Evolutionary conservation across 2,797 vertebrate genomes (phyloP).

Genomic region (Mico argentatus): DNA sequence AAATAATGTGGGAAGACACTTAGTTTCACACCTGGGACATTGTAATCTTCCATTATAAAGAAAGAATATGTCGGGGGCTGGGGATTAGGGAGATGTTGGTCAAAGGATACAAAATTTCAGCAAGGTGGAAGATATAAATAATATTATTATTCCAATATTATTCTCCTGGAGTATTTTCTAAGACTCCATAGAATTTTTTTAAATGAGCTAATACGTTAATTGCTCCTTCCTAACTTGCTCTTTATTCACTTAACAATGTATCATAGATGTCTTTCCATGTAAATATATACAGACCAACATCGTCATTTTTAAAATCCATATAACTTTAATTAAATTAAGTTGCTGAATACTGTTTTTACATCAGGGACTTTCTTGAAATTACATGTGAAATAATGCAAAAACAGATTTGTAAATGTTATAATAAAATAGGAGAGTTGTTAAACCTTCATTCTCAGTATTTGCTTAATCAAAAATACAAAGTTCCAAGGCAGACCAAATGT

Average conservation of each 20-base stretch:
- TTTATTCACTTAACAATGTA: constrained; percentile 21
- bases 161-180: background rate
- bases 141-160: background rate
- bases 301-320: background rate
- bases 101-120: background rate
- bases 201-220: background rate
- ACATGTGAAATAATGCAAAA: background rate
- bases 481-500: constrained; percentile 3
- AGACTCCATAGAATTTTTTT: background rate
- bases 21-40: background rate
- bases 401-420: constrained; percentile 1
- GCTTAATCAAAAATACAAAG: background rate
- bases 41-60: background rate
- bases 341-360: background rate
- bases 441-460: background rate
- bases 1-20: background rate
- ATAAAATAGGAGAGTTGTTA: background rate
- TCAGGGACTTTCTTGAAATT: background rate
- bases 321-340: background rate
- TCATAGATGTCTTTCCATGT: background rate
- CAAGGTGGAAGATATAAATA: background rate
- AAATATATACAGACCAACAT: background rate
- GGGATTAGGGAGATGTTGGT: background rate
- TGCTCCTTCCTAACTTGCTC: background rate
- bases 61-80: background rate